A percentile compares a stretch with the other conserved stretches of the same genome.
Evolutionary conservation across 2,113 vertebrate genomes (phyloP).

Genomic region (Etheostoma cragini): DNA sequence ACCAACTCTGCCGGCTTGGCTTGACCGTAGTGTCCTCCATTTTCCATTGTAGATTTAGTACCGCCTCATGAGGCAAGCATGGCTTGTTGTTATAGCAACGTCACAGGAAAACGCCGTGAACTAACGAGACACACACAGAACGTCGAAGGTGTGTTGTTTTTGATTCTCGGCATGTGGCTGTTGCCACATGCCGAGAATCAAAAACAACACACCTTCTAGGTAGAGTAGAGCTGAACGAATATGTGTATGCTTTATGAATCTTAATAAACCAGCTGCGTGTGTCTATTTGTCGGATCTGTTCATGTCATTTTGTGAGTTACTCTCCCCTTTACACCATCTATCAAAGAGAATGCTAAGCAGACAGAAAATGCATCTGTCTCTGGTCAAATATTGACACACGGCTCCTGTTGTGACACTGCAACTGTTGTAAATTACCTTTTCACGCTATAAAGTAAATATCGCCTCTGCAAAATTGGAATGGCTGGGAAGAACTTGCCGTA

Average conservation of each 20-base stretch:
- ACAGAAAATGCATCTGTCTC: constrained; percentile 46
- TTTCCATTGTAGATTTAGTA: too few relatives aligned
- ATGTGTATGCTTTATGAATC: constrained; percentile 54
- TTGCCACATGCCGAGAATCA: too few relatives aligned
- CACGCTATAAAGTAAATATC: constrained; percentile 59
- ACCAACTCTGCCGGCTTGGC: too few relatives aligned
- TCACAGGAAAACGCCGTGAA: too few relatives aligned
- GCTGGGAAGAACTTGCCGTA: constrained; percentile 18
- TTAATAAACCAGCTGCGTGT: constrained; percentile 36
- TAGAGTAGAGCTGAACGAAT: too few relatives aligned
- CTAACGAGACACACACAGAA: too few relatives aligned
- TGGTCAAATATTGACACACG: constrained; percentile 62
- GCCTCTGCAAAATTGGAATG: constrained; percentile 15
- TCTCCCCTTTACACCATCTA: constrained; percentile 46
- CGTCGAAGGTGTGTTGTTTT: too few relatives aligned
- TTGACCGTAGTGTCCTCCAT: too few relatives aligned
- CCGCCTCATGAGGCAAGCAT: too few relatives aligned
- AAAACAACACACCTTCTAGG: too few relatives aligned
- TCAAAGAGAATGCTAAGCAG: constrained; percentile 67
- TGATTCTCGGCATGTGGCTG: too few relatives aligned
- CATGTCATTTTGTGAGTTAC: constrained; percentile 67
- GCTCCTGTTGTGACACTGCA: constrained; percentile 53
- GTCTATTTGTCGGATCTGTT: constrained; percentile 63
- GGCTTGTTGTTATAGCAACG: too few relatives aligned
- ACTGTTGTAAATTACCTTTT: constrained; percentile 67